Conservation (phyloP, 2,888 invertebrate species). For the Chelonus formosanus region DNA sequence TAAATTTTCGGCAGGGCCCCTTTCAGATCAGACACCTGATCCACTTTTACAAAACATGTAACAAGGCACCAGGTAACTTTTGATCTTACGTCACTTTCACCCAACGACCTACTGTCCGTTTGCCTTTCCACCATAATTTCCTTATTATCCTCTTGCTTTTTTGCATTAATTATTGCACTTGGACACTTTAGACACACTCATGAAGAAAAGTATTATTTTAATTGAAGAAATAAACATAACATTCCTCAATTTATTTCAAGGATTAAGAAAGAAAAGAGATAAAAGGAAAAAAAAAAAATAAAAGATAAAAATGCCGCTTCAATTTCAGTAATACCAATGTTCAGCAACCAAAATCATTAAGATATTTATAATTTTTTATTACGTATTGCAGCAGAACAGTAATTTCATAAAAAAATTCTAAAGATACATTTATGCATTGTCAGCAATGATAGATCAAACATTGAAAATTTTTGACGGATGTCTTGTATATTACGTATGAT, state of each 20-base stretch:
- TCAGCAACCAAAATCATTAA: slow-evolving; percentile 11
- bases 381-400: not conserved
- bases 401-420: not conserved
- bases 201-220: slow-evolving; percentile 17
- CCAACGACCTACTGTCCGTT: slow-evolving; percentile 36
- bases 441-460: slow-evolving; percentile 12
- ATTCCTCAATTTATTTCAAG: slow-evolving; percentile 6
- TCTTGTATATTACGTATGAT: not conserved
- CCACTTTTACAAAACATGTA: slow-evolving; percentile 44
- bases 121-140: slow-evolving; percentile 25
- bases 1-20: slow-evolving; percentile 41
- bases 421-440: slow-evolving; percentile 1
- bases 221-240: slow-evolving; percentile 10
- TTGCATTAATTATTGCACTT: no score
- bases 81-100: slow-evolving; percentile 35
- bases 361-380: slow-evolving; percentile 11
- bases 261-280: slow-evolving; percentile 16
- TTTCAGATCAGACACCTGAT: slow-evolving; percentile 41
- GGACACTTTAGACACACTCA: no score
- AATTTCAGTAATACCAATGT: slow-evolving; percentile 24
- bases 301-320: slow-evolving; percentile 24
- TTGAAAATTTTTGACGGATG: slow-evolving; percentile 3
- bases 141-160: slow-evolving; percentile 3
- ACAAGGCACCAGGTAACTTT: slow-evolving; percentile 31
- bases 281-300: slow-evolving; percentile 1